A percentile compares a stretch with the other conserved stretches of the same genome.
phyloP scores from a whole-genome alignment of 37 sponge, comb jelly and placozoan genomes.

The Bolinopsis microptera region DNA sequence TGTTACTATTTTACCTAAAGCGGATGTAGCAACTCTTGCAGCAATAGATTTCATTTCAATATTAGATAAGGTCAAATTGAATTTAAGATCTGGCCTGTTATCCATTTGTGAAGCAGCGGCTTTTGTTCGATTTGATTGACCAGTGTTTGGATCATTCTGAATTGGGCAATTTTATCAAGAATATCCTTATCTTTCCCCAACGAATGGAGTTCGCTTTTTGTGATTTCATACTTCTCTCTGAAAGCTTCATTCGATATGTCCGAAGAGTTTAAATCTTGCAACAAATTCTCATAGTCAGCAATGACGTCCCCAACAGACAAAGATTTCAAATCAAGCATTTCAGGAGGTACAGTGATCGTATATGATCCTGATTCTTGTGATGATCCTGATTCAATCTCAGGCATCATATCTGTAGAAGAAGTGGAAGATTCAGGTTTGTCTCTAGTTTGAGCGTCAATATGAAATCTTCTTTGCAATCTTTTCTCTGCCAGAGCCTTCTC shows the following conservation, averaged over 20 bases:
- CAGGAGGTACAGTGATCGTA: background rate
- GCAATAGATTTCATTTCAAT: no score
- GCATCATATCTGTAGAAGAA: background rate
- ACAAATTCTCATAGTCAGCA: background rate
- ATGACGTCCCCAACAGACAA: background rate
- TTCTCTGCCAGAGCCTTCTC: background rate
- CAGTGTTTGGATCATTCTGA: background rate
- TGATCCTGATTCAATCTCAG: no score
- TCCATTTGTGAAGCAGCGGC: no score
- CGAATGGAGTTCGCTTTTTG: background rate
- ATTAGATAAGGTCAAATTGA: no score
- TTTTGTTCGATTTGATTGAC: background rate
- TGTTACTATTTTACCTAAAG: no score
- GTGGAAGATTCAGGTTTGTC: background rate
- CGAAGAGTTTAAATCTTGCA: background rate
- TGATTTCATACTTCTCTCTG: background rate
- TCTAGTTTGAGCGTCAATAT: background rate
- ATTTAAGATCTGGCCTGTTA: no score
- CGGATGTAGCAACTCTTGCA: no score
- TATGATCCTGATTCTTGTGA: background rate
- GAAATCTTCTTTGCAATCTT: background rate
- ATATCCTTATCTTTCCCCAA: background rate
- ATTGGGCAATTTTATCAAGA: background rate
- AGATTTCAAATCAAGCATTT: background rate
- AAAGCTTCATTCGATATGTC: background rate